A percentile compares a stretch with the other conserved stretches of the same genome.
Conservation (phyloP, 2,113 vertebrate species). For the Alectura lathami region DNA sequence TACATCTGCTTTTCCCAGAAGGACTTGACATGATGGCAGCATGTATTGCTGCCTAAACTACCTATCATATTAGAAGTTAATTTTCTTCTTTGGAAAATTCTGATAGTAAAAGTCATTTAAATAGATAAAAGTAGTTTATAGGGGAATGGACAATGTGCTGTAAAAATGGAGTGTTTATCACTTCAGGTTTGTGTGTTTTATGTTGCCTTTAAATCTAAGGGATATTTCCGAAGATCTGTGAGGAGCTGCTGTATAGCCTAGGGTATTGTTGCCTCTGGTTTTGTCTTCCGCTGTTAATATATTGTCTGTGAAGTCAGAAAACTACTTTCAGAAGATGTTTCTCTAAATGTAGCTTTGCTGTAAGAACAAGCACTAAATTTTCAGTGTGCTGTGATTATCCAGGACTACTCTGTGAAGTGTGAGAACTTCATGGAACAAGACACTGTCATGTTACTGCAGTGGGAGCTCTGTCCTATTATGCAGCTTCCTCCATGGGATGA, state of each 20-base stretch:
- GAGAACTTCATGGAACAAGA: neutral
- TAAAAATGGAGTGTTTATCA: neutral
- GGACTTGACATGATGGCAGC: neutral
- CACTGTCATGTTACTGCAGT: fast-evolving
- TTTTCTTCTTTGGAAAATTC: neutral
- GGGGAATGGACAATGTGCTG: neutral
- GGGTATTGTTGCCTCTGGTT: neutral
- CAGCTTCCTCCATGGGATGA: neutral
- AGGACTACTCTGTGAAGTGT: neutral
- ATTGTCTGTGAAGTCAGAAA: neutral
- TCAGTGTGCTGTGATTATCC: neutral
- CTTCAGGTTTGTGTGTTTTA: neutral
- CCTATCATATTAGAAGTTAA: neutral
- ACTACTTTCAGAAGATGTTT: neutral
- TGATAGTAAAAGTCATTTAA: neutral
- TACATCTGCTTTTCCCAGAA: neutral
- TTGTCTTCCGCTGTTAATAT: neutral
- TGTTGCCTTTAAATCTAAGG: neutral
- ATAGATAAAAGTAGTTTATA: neutral
- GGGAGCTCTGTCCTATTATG: neutral
- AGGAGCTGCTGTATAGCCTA: neutral
- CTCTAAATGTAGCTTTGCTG: neutral
- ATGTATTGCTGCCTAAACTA: neutral
- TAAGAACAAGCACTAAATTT: neutral
- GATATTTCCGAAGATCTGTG: neutral